phyloP scores from a whole-genome alignment of 2,797 vertebrate genomes.

The Sebastes itinus region DNA sequence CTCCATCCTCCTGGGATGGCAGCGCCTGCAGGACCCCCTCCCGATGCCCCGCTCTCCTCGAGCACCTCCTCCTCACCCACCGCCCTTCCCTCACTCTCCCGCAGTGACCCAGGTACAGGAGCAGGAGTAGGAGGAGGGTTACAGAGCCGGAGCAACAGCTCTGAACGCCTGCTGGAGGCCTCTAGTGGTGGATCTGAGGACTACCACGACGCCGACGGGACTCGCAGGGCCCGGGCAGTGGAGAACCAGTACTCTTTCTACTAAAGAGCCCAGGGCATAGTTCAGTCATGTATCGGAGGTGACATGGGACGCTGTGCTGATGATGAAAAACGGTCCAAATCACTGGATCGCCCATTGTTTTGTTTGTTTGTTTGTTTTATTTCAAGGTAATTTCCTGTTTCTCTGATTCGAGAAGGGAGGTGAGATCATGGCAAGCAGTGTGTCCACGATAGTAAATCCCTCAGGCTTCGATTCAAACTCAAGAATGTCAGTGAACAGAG shows the following conservation, averaged over 20 bases:
- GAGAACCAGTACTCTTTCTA: conserved; percentile 99
- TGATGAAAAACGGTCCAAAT: conserved; percentile 37
- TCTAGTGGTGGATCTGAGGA: conserved; percentile 82
- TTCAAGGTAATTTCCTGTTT: conserved; percentile 56
- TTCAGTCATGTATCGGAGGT: neutral
- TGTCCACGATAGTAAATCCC: conserved; percentile 13
- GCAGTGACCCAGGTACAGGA: conserved; percentile 82
- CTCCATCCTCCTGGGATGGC: conserved; percentile 84
- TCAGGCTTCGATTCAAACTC: conserved; percentile 24
- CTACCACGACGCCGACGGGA: conserved; percentile 88
- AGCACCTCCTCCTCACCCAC: conserved; percentile 85
- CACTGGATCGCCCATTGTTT: conserved; percentile 35
- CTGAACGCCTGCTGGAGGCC: conserved; percentile 90
- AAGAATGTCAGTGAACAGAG: conserved; percentile 1
- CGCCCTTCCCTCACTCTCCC: conserved; percentile 81
- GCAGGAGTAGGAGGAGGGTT: conserved; percentile 77
- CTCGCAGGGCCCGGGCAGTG: conserved; percentile 89
- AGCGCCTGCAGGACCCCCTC: conserved; percentile 60
- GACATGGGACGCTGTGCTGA: conserved; percentile 12
- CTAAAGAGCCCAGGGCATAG: conserved; percentile 71
- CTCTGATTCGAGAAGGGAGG: conserved; percentile 29
- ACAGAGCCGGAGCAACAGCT: conserved; percentile 90
- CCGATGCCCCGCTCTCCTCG: conserved; percentile 79
- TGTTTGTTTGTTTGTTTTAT: conserved; percentile 51
- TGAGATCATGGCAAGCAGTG: neutral